A percentile compares a stretch with the other conserved stretches of the same genome.
Conservation (phyloP, 2,113 vertebrate genomes). For the Scophthalmus maximus region DNA sequence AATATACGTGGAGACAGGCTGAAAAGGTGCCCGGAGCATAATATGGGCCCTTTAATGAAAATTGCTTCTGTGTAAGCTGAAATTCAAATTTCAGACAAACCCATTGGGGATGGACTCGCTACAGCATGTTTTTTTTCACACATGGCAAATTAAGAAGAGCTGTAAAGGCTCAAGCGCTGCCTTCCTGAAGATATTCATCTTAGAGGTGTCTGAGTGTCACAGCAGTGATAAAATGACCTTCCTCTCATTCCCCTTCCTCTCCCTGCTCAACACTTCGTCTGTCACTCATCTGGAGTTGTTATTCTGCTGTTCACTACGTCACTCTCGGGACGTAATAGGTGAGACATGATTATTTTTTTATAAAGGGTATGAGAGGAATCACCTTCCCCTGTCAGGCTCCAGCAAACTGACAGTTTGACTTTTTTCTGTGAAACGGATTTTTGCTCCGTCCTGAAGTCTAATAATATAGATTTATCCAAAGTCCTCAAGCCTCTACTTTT, state of each 20-base stretch:
- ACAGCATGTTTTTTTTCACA: background rate
- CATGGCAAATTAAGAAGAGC: slow-evolving; percentile 33
- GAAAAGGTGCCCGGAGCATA: too few relatives aligned
- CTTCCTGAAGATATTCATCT: slow-evolving; percentile 35
- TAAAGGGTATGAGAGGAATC: slow-evolving; percentile 40
- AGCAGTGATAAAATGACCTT: slow-evolving; percentile 62
- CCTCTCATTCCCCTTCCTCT: slow-evolving; percentile 43
- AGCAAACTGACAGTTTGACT: slow-evolving; percentile 30
- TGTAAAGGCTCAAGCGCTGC: background rate
- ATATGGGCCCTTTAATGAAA: too few relatives aligned
- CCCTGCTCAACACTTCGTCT: slow-evolving; percentile 58
- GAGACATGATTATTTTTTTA: slow-evolving; percentile 70
- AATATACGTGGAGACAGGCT: too few relatives aligned
- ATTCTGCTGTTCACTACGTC: too few relatives aligned
- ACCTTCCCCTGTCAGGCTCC: slow-evolving; percentile 37
- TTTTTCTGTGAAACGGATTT: slow-evolving; percentile 12
- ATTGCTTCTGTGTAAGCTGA: slow-evolving; percentile 2
- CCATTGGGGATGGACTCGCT: background rate
- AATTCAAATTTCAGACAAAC: background rate
- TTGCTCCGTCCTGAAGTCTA: background rate
- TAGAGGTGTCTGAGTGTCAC: slow-evolving; percentile 30
- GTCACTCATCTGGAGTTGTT: slow-evolving; percentile 66
- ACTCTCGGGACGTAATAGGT: slow-evolving; percentile 60
- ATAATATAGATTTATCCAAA: slow-evolving; percentile 5
- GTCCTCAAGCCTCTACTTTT: background rate